Evolutionary conservation across 2,797 vertebrate genomes (phyloP), one percentile per base, ranked within the genome.

Genomic region (Fistularia commersonii): DNA sequence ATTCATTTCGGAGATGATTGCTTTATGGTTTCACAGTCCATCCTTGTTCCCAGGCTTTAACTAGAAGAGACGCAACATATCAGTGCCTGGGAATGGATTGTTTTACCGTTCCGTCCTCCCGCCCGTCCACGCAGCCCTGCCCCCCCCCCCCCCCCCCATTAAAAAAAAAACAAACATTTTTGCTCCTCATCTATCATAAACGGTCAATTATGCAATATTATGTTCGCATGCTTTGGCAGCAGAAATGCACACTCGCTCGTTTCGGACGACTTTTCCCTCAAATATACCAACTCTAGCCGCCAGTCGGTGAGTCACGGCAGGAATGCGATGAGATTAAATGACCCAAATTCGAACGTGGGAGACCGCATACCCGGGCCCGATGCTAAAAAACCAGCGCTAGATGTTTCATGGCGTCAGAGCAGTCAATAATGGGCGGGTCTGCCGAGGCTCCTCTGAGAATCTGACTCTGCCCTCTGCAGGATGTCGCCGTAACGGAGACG

Each of bases 1-100:
- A 82, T 85, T 82, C 78, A 69, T 78, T 79, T 86, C 48, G 33
- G 64, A 73, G 70, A 81, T 72, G 71, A 85, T 76, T 80, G 65
- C 79, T 87, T 84, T 80, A 77, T 80, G 59, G 71, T 57, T 38
- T 33, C 46, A 13, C 47, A 47, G 57, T 42, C 43, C 40, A 42
- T 64, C 13, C 0, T 64, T 48, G 9, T 79, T 74, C 80, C 77
- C 75, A 77, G 76, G 73, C 76, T 79, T 66, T 75, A 69, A 79
- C 68, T 41, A 78, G 60, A 76, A 53, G 45, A 59, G 23, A 68
- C 61, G 66, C 41, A 32, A 56, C 51, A 40, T 78, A 72, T 83
- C 51, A 48, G 51, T 69, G 54, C 76, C 64, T 54, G 38, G 39
- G 54, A 63, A 64, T 69, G 63, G 65, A 79, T 74, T 69, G 35